These are phyloP conservation scores for Sigmodon hispidus DNA, from an alignment of 2,113 vertebrate genomes.

Conservation along the genomic window DNA sequence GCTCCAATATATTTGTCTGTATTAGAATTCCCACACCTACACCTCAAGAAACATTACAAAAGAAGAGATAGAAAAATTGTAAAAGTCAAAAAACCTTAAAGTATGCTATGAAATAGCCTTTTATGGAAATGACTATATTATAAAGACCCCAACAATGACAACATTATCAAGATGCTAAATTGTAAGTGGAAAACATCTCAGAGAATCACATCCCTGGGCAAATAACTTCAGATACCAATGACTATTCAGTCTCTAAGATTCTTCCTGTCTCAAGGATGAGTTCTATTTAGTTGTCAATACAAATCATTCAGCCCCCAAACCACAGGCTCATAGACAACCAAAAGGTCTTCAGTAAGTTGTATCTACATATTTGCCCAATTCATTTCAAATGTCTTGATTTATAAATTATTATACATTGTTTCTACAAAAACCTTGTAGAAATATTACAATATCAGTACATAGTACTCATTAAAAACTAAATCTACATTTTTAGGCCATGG, in stretches of 20 bases:
- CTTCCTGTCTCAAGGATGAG: neutral
- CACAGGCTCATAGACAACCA: no score
- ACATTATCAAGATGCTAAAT: neutral
- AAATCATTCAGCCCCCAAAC: neutral
- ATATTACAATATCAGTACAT: neutral
- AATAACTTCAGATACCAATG: neutral
- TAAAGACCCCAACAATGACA: neutral
- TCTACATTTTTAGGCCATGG: no score
- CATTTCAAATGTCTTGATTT: neutral
- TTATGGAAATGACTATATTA: neutral
- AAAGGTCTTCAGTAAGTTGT: neutral
- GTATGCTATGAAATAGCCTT: neutral
- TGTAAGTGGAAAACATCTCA: neutral
- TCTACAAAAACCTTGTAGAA: no score
- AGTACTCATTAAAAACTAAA: neutral
- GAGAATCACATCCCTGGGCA: neutral
- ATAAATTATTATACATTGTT: neutral
- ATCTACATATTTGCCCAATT: neutral
- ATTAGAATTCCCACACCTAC: neutral
- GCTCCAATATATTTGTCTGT: neutral
- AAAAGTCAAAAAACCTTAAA: neutral
- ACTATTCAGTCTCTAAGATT: neutral
- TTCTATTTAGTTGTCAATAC: neutral
- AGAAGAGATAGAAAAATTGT: neutral
- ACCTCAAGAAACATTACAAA: neutral